These are phyloP conservation scores for Sebastes oblongus DNA, from an alignment of 2,797 vertebrate species.

Conservation along the genomic window DNA sequence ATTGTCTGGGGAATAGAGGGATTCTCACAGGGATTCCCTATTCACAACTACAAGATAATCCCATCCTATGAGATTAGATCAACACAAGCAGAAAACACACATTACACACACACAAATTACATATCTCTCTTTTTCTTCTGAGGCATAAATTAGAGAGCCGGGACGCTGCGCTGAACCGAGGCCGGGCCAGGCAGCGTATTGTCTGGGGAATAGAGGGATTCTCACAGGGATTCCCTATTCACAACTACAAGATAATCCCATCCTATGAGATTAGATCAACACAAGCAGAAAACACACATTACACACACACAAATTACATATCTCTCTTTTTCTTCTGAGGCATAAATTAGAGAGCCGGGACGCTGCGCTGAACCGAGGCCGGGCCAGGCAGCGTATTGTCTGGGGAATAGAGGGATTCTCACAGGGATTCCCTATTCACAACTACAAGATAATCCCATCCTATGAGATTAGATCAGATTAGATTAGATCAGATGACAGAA, in stretches of 20 bases:
- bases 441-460: constrained; percentile 75
- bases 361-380: constrained; percentile 14
- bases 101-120: neutral
- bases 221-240: constrained; percentile 55
- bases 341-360: constrained; percentile 4
- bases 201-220: constrained; percentile 42
- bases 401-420: constrained; percentile 45
- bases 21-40: constrained; percentile 52
- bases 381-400: constrained; percentile 22
- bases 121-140: neutral
- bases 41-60: constrained; percentile 73
- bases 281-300: neutral
- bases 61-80: constrained; percentile 71
- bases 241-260: constrained; percentile 74
- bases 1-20: constrained; percentile 34
- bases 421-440: constrained; percentile 52
- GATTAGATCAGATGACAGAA: constrained; percentile 69
- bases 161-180: constrained; percentile 15
- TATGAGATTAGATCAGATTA: constrained; percentile 71
- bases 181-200: constrained; percentile 16
- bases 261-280: constrained; percentile 62
- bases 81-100: neutral
- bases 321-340: neutral
- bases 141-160: neutral
- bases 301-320: neutral